A percentile compares a stretch with the other conserved stretches of the same genome.
Conservation (phyloP, 2,888 invertebrate genomes). For the Yponomeuta cagnagella region DNA sequence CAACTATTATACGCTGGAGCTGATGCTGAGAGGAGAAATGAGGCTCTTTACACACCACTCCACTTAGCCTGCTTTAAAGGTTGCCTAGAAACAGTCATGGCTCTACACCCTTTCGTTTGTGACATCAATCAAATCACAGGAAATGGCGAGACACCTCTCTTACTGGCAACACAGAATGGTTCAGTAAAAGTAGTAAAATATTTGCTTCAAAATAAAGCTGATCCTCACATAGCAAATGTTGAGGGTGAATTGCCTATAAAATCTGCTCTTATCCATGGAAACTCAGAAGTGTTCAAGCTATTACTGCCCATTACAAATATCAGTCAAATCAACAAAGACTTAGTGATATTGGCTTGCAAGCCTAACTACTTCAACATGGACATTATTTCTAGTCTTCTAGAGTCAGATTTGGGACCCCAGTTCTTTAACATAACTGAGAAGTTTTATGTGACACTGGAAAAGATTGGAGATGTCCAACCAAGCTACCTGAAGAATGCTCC, state of each 20-base stretch:
- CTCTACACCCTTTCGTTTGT: slow-evolving; percentile 48
- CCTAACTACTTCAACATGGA: slow-evolving; percentile 61
- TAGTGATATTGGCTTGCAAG: slow-evolving; percentile 55
- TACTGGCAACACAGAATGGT: slow-evolving; percentile 47
- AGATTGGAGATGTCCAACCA: slow-evolving; percentile 40
- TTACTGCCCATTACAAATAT: slow-evolving; percentile 45
- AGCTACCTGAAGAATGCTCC: slow-evolving; percentile 50
- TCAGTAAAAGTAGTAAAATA: slow-evolving; percentile 49
- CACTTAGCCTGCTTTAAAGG: slow-evolving; percentile 64
- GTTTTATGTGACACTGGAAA: slow-evolving; percentile 42
- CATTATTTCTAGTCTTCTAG: slow-evolving; percentile 53
- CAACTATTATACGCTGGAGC: slow-evolving; percentile 60
- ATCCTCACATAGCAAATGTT: slow-evolving; percentile 52
- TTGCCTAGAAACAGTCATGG: slow-evolving; percentile 42
- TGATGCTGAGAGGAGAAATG: slow-evolving; percentile 53
- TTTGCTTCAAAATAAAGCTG: slow-evolving; percentile 52
- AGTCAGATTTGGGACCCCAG: slow-evolving; percentile 52
- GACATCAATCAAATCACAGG: slow-evolving; percentile 50
- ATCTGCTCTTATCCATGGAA: slow-evolving; percentile 47
- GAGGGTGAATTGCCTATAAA: slow-evolving; percentile 50
- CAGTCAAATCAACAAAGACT: slow-evolving; percentile 43
- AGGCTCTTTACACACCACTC: slow-evolving; percentile 53
- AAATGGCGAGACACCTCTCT: slow-evolving; percentile 54
- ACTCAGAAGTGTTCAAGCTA: slow-evolving; percentile 43
- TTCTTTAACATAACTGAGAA: slow-evolving; percentile 53